Evolutionary conservation across 2,797 vertebrate species (phyloP).

Genomic region (Xenops minutus): DNA sequence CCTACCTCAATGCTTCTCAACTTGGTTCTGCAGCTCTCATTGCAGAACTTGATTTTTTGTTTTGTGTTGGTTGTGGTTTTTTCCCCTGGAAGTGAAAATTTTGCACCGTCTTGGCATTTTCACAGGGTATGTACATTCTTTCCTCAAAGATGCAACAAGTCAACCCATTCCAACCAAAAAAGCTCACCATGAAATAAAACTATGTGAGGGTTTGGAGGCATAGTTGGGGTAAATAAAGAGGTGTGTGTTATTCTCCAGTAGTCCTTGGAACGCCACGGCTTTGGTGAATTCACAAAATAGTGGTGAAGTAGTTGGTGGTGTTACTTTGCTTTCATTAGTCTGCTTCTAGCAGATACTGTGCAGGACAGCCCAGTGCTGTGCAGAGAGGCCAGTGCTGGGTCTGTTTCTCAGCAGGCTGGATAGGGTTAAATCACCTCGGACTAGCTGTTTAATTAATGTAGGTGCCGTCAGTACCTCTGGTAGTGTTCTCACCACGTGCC

Average conservation of each 20-base stretch:
- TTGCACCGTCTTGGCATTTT: neutral
- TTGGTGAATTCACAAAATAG: neutral
- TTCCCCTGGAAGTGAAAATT: neutral
- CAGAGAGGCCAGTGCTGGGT: neutral
- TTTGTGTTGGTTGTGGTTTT: neutral
- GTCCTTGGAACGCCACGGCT: neutral
- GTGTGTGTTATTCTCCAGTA: neutral
- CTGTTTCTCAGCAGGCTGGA: neutral
- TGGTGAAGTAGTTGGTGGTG: too few relatives aligned
- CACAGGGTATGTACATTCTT: neutral
- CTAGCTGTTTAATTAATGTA: neutral
- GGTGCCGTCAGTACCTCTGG: neutral
- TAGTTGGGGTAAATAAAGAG: fast-evolving
- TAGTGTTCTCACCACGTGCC: neutral
- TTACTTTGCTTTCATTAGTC: neutral
- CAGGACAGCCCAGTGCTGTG: neutral
- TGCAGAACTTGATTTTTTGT: neutral
- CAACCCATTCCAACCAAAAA: neutral
- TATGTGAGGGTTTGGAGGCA: neutral
- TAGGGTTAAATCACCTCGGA: neutral
- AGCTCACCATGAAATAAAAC: neutral
- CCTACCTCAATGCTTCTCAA: neutral
- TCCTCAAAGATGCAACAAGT: neutral
- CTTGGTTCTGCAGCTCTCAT: neutral
- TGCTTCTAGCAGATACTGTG: neutral